These are phyloP conservation scores for Rousettus leschenaultii DNA, from an alignment of 2,113 vertebrate genomes.

Conservation along the genomic window DNA sequence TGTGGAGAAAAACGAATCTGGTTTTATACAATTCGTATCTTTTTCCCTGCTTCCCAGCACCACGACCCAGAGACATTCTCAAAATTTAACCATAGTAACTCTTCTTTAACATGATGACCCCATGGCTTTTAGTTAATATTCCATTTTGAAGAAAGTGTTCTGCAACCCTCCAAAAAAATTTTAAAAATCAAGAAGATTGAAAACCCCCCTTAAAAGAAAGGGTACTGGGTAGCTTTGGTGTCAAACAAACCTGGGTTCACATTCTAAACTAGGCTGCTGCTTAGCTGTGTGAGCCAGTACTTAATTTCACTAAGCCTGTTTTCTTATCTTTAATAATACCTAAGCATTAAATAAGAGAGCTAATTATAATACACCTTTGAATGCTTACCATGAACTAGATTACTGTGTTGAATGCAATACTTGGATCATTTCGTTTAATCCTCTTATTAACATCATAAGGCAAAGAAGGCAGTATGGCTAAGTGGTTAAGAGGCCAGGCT, in stretches of 20 bases:
- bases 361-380: neutral
- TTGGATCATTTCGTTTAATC: neutral
- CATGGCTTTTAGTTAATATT: neutral
- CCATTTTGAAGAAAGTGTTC: neutral
- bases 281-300: neutral
- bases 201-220: neutral
- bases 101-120: neutral
- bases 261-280: neutral
- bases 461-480: neutral
- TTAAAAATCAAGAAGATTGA: neutral
- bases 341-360: neutral
- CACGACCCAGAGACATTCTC: neutral
- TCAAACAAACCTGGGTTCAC: neutral
- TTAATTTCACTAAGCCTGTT: neutral
- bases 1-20: neutral
- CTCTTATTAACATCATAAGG: neutral
- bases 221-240: neutral
- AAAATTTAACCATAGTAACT: neutral
- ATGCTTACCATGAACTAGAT: neutral
- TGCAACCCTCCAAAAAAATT: neutral
- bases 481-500: neutral
- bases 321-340: neutral
- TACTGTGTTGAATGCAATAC: neutral
- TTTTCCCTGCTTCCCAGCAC: neutral
- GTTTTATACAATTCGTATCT: neutral